Evolutionary conservation across 2,113 vertebrate species (phyloP).

Genomic region (Etheostoma cragini): DNA sequence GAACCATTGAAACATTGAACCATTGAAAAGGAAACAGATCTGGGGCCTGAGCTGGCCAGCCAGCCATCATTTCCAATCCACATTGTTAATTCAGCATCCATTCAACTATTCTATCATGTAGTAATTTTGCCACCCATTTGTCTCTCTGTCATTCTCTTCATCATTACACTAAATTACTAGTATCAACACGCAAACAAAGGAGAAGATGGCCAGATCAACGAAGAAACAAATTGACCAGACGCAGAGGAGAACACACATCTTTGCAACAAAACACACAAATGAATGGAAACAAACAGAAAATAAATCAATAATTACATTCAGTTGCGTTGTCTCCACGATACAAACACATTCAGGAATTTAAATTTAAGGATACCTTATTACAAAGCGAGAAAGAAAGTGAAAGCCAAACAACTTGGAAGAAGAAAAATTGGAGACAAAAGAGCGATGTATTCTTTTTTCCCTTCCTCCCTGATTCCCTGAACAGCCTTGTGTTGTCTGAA

Average conservation of each 20-base stretch:
- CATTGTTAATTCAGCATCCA: neutral
- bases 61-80: conserved; percentile 1
- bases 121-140: neutral
- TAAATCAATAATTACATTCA: neutral
- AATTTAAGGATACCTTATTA: neutral
- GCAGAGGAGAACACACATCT: neutral
- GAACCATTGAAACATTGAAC: conserved; percentile 11
- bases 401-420: neutral
- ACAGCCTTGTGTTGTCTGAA: conserved; percentile 35
- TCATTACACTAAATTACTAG: neutral
- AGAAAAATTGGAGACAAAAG: conserved; percentile 29
- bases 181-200: neutral
- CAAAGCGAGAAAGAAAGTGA: neutral
- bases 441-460: neutral
- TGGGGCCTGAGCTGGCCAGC: neutral
- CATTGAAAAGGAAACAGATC: conserved; percentile 13
- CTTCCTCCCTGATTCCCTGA: conserved; percentile 24
- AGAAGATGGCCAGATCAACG: neutral
- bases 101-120: neutral
- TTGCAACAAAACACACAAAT: neutral
- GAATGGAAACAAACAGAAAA: neutral
- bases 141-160: neutral
- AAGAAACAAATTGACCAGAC: neutral
- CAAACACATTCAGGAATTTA: neutral
- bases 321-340: neutral